Conservation (phyloP, 1,140 invertebrate genomes). For the Prorops nasuta region DNA sequence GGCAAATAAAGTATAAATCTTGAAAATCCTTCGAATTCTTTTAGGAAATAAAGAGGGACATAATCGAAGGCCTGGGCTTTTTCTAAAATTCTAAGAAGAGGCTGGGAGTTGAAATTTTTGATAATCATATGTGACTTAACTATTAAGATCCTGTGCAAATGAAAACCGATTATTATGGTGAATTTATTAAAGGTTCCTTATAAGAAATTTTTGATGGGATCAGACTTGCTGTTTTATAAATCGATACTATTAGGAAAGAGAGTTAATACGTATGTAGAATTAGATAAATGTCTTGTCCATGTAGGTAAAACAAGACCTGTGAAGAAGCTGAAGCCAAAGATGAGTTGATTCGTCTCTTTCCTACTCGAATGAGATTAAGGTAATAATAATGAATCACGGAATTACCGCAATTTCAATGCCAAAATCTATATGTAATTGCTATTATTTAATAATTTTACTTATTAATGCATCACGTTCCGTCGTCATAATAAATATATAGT, state of each 20-base stretch:
- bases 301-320: neutral
- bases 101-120: too few species aligned
- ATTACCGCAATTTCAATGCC: conserved; percentile 20
- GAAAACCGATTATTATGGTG: too few species aligned
- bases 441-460: too few species aligned
- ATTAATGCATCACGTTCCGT: too few species aligned
- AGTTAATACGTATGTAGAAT: conserved; percentile 18
- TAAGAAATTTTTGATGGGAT: conserved; percentile 25
- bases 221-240: conserved; percentile 21
- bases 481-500: conserved; percentile 23
- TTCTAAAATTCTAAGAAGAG: too few species aligned
- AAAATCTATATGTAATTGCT: conserved; percentile 31
- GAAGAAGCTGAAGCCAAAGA: conserved; percentile 27
- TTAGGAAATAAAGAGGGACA: too few species aligned
- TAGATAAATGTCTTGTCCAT: conserved; percentile 6
- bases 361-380: conserved; percentile 1
- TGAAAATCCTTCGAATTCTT: too few species aligned
- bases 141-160: too few species aligned
- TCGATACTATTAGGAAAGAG: conserved; percentile 14
- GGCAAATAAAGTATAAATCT: too few species aligned
- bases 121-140: too few species aligned
- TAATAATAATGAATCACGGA: too few species aligned
- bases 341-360: conserved; percentile 10
- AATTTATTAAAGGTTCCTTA: neutral
- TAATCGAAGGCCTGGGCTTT: too few species aligned